Percentiles rank a stretch among this genome's conserved stretches.
Conservation (phyloP, 2,113 vertebrate species). For the Malurus cyaneus region DNA sequence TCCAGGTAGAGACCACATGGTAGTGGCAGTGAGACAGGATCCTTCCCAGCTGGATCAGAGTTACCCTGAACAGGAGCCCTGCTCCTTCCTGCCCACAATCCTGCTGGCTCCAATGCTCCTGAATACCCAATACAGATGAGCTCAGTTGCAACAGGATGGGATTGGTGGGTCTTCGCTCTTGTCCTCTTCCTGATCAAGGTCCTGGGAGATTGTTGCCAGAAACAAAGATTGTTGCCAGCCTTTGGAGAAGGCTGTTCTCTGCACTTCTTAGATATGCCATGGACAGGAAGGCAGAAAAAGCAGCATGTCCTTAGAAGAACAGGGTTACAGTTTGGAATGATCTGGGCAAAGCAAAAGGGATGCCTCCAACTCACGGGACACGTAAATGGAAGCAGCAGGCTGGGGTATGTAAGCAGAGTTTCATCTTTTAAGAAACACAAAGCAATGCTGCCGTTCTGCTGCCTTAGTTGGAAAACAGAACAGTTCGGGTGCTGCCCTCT, state of each 20-base stretch:
- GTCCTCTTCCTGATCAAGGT: background rate
- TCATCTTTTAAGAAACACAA: background rate
- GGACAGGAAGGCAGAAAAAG: background rate
- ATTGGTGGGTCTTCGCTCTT: background rate
- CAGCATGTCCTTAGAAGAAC: background rate
- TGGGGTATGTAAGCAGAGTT: slow-evolving; percentile 9
- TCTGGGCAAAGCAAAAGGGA: background rate
- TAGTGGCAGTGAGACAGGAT: background rate
- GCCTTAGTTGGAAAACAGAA: slow-evolving; percentile 55
- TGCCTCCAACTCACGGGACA: background rate
- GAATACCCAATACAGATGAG: background rate
- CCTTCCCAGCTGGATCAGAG: background rate
- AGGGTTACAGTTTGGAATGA: background rate
- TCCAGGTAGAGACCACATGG: background rate
- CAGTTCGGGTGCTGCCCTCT: background rate
- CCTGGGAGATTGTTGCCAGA: background rate
- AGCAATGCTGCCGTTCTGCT: slow-evolving; percentile 4
- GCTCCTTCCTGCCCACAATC: background rate
- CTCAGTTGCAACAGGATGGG: background rate
- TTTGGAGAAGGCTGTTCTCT: background rate
- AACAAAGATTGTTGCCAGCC: background rate
- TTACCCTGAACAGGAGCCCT: background rate
- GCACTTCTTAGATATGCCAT: background rate
- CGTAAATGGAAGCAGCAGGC: slow-evolving; percentile 6
- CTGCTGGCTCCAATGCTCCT: background rate